These are phyloP conservation scores for Heliconius sara DNA, from an alignment of 2,888 invertebrate genomes.

Conservation along the genomic window DNA sequence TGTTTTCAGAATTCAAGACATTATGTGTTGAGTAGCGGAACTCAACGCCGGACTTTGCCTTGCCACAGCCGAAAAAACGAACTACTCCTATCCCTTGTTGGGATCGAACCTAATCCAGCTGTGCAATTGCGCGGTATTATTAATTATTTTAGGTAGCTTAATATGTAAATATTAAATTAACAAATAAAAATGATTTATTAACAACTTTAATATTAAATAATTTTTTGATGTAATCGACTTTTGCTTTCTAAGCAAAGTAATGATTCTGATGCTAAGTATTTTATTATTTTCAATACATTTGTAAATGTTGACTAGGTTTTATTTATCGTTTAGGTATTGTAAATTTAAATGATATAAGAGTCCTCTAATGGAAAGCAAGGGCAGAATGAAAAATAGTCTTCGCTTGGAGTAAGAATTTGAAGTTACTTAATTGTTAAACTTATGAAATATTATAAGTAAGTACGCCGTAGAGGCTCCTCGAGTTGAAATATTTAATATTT, in stretches of 20 bases:
- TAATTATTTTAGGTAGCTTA: too few species aligned
- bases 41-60: not conserved
- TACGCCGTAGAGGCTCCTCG: too few species aligned
- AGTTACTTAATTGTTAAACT: not conserved
- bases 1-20: not conserved
- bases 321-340: not conserved
- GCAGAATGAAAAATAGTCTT: not conserved
- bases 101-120: too few species aligned
- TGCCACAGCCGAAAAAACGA: not conserved
- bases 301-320: conserved; percentile 10
- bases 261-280: too few species aligned
- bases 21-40: not conserved
- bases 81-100: too few species aligned
- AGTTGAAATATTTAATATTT: too few species aligned
- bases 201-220: not conserved
- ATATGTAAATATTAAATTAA: too few species aligned
- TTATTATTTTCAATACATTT: not conserved
- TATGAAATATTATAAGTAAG: not conserved
- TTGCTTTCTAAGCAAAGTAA: too few species aligned
- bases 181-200: too few species aligned
- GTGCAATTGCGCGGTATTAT: too few species aligned
- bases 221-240: not conserved
- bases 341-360: conserved; percentile 5
- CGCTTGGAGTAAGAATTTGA: too few species aligned
- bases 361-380: not conserved